Percentiles rank a stretch among this genome's conserved stretches.
Conservation (phyloP, 2,113 vertebrate genomes). For the Cheirogaleus medius region DNA sequence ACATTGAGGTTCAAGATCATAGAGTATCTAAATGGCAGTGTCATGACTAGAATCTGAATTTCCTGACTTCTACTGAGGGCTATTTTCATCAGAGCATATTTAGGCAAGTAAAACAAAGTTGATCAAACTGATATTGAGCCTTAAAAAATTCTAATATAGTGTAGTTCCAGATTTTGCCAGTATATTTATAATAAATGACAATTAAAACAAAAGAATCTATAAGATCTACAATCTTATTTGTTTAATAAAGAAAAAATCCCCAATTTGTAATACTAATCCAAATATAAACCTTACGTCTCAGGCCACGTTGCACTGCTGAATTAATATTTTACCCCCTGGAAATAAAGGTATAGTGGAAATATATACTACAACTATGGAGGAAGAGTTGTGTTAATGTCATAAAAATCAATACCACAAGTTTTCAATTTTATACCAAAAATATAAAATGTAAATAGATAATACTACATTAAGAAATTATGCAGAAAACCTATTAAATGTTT, state of each 20-base stretch:
- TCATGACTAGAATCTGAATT: neutral
- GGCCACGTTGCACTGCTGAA: neutral
- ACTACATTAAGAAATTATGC: slow-evolving; percentile 80
- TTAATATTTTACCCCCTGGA: neutral
- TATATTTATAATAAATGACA: neutral
- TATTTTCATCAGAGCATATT: neutral
- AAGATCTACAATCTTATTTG: neutral
- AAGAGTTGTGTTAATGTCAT: slow-evolving; percentile 70
- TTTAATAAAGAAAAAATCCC: slow-evolving; percentile 6
- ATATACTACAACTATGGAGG: slow-evolving; percentile 19
- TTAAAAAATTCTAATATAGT: slow-evolving; percentile 8
- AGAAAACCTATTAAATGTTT: slow-evolving; percentile 83
- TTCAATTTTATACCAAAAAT: slow-evolving; percentile 80
- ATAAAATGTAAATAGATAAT: slow-evolving; percentile 84
- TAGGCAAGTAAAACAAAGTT: neutral
- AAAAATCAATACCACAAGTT: slow-evolving; percentile 76
- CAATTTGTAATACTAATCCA: neutral
- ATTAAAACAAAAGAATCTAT: neutral
- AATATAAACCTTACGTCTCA: neutral
- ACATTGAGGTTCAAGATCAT: neutral
- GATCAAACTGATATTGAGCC: neutral
- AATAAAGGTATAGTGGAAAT: slow-evolving; percentile 52
- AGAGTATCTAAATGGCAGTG: neutral
- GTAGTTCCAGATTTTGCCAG: neutral
- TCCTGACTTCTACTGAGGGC: neutral